These are phyloP conservation scores for Chionis minor DNA, from an alignment of 2,113 vertebrate species.

Conservation along the genomic window DNA sequence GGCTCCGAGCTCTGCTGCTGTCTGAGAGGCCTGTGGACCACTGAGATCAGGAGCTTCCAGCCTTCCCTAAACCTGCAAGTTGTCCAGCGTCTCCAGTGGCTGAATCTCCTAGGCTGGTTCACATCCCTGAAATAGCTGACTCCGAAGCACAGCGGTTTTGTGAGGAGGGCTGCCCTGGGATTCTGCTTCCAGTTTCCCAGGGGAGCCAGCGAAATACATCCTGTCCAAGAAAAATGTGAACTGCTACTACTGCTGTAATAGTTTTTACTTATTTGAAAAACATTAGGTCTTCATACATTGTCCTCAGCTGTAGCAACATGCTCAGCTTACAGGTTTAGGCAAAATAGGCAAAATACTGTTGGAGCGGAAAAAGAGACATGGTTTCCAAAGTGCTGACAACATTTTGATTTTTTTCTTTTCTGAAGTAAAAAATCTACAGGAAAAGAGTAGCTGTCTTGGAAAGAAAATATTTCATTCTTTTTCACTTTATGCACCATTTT, in stretches of 20 bases:
- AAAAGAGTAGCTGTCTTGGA: not conserved
- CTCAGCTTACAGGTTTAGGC: not conserved
- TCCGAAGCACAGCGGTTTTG: not conserved
- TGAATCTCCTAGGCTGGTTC: not conserved
- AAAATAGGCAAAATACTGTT: not conserved
- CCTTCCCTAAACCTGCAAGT: not conserved
- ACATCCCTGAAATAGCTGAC: not conserved
- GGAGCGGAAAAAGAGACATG: not conserved
- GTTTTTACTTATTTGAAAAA: constrained; percentile 6
- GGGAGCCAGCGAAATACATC: constrained; percentile 11
- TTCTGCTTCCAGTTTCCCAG: not conserved
- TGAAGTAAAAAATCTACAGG: not conserved
- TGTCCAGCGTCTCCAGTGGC: not conserved
- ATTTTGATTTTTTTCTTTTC: not conserved
- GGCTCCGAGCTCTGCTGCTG: not conserved
- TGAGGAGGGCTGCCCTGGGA: not conserved
- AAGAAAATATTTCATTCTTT: not conserved
- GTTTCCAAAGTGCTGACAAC: not conserved
- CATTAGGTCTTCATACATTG: not conserved
- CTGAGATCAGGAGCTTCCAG: not conserved
- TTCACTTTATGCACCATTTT: not conserved
- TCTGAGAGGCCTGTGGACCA: not conserved
- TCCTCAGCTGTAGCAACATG: not conserved
- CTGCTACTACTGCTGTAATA: constrained; percentile 11
- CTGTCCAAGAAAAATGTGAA: constrained; percentile 16